Base-by-base conservation (phyloP, 2,888 invertebrate species). In the Macrosiphum euphorbiae region DNA sequence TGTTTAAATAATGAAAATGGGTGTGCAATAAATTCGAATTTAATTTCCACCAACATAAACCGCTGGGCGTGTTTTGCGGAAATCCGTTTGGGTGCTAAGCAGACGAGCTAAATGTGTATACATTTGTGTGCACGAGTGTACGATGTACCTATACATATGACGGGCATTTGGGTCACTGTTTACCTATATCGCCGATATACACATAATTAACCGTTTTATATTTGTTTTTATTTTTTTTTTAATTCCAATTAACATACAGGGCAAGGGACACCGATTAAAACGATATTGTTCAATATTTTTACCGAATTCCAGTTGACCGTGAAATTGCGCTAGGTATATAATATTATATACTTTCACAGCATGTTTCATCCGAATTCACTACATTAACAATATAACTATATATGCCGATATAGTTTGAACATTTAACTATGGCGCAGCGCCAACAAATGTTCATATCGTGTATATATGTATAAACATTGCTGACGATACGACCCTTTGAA, bases 41-140 rank as follows among this genome's bases (percentile, higher is more conserved):
- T 92, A 67, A 88, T 92, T 88, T 92, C 92, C 67, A 92, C 92
- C n/a, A 91, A n/a, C 41, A 35, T 67, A 87, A 50, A 52, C 92
- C 41, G 86, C 50, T 85, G 86, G 93, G 93, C 93, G 93, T 94
- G 93, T 94, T 94, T 90, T 90, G 93, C 93, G 93, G 93, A 94
- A 94, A 94, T 94, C 93, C 93, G 93, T 94, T 93, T 58, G 61
- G 88, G 86, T 86, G 50, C 78, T 89, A 44, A 93, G 58, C 61
- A 55, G 52, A 91, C 35, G 24, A 4, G 41, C 35, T 50, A 44
- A 44, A 44, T 44, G 52, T 7, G n/a, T 58, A 5, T 50, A 78
- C 28, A 52, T 87, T n/a, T 47, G 11, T n/a, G 47, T 3, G 1
- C 55, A 28, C 47, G 44, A 67, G 26, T 90, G 44, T 61, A 55